phyloP scores from a whole-genome alignment of 2,113 vertebrate genomes.

The Geococcyx californianus region DNA sequence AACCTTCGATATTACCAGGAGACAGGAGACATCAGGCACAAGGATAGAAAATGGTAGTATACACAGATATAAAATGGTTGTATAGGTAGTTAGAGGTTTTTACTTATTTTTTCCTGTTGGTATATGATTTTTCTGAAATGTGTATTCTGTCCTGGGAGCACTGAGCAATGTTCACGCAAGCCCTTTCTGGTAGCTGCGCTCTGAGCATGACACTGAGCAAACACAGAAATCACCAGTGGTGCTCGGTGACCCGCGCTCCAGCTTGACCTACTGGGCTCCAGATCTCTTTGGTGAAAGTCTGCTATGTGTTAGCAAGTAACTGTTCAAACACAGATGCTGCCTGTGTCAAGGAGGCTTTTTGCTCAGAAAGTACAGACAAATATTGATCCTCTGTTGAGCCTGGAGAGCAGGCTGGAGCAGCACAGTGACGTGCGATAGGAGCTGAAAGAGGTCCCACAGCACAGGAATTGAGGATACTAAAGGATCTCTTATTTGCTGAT shows the following conservation, averaged over 20 bases:
- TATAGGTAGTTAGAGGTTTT: background rate
- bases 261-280: background rate
- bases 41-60: background rate
- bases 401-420: constrained; percentile 49
- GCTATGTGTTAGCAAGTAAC: constrained; percentile 61
- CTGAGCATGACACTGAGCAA: background rate
- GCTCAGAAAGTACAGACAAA: constrained; percentile 67
- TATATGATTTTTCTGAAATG: background rate
- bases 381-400: constrained; percentile 78
- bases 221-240: background rate
- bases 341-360: constrained; percentile 65
- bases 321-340: constrained; percentile 81
- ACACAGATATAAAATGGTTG: background rate
- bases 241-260: constrained; percentile 23
- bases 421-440: constrained; percentile 27
- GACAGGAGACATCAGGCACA: background rate
- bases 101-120: background rate
- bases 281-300: constrained; percentile 65
- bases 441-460: constrained; percentile 62
- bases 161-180: background rate
- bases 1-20: background rate
- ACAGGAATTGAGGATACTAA: constrained; percentile 58
- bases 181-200: background rate
- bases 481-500: constrained; percentile 75
- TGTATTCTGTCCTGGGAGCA: background rate